These are phyloP conservation scores for Rhegmatorhina hoffmannsi DNA, from an alignment of 2,113 vertebrate genomes.

Conservation along the genomic window DNA sequence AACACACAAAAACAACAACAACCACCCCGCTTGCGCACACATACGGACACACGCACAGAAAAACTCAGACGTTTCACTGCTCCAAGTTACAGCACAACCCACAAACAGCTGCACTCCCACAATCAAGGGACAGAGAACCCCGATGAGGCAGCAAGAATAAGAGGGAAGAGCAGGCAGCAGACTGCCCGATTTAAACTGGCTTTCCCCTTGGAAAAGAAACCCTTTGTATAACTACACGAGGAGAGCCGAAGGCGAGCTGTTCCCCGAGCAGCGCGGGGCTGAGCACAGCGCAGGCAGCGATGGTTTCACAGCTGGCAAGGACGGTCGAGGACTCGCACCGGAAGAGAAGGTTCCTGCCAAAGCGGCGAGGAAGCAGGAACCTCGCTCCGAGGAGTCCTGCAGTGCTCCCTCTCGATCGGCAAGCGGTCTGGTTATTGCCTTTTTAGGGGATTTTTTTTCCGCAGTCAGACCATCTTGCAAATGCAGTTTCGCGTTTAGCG, in stretches of 20 bases:
- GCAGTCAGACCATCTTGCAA: neutral
- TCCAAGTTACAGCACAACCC: neutral
- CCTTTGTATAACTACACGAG: neutral
- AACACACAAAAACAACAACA: neutral
- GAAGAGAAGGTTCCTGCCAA: neutral
- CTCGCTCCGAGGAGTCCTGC: neutral
- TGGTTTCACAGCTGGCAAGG: neutral
- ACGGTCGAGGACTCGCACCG: neutral
- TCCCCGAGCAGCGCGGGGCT: neutral
- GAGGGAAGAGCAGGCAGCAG: conserved; percentile 22
- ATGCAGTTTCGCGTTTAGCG: neutral
- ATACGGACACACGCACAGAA: rapidly evolving
- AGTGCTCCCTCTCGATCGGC: rapidly evolving
- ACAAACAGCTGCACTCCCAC: neutral
- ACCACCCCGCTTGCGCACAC: neutral
- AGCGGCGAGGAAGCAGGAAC: rapidly evolving
- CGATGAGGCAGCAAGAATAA: neutral
- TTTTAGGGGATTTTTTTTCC: neutral
- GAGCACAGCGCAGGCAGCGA: neutral
- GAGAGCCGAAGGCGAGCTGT: neutral
- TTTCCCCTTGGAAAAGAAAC: neutral
- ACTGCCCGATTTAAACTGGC: neutral
- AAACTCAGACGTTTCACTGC: neutral
- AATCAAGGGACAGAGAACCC: neutral
- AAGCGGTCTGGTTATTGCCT: neutral